Evolutionary conservation across 2,797 vertebrate species (phyloP).

Genomic region (Kryptolebias ocellatus): DNA sequence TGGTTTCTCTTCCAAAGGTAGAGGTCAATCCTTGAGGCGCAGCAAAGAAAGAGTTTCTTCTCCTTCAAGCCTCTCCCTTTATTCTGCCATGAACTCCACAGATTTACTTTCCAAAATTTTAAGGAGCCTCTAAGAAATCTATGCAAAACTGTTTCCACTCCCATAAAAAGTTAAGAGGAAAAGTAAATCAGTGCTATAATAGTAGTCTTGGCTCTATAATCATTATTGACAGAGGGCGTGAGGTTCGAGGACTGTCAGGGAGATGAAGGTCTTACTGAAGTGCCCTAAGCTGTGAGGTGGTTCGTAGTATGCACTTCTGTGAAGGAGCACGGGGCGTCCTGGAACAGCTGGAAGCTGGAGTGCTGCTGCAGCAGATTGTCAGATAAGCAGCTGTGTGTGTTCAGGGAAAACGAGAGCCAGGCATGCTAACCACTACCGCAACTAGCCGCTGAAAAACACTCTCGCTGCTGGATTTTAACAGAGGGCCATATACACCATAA

Average conservation of each 20-base stretch:
- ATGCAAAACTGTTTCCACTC: constrained; percentile 32
- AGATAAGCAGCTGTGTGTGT: constrained; percentile 79
- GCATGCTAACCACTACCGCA: constrained; percentile 69
- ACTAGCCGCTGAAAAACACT: constrained; percentile 64
- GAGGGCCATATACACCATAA: constrained; percentile 33
- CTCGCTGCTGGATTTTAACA: constrained; percentile 52
- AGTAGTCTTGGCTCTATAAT: constrained; percentile 41
- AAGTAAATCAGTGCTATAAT: constrained; percentile 55
- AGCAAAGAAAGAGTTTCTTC: constrained; percentile 20
- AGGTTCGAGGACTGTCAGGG: constrained; percentile 14
- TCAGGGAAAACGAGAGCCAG: constrained; percentile 57
- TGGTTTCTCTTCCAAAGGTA: constrained; percentile 57
- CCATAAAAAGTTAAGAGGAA: constrained; percentile 42
- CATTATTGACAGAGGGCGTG: constrained; percentile 23
- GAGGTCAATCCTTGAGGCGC: constrained; percentile 52
- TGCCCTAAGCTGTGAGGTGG: constrained; percentile 40
- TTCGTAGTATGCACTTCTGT: constrained; percentile 55
- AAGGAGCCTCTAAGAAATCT: constrained; percentile 26
- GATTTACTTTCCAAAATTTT: background rate
- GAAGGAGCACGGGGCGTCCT: constrained; percentile 63
- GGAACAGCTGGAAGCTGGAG: constrained; percentile 75
- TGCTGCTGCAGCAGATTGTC: constrained; percentile 74
- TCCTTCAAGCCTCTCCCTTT: constrained; percentile 22
- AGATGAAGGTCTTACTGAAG: constrained; percentile 21
- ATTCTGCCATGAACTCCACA: constrained; percentile 25